Conservation (phyloP, 2,797 vertebrate species). For the Choloepus didactylus region DNA sequence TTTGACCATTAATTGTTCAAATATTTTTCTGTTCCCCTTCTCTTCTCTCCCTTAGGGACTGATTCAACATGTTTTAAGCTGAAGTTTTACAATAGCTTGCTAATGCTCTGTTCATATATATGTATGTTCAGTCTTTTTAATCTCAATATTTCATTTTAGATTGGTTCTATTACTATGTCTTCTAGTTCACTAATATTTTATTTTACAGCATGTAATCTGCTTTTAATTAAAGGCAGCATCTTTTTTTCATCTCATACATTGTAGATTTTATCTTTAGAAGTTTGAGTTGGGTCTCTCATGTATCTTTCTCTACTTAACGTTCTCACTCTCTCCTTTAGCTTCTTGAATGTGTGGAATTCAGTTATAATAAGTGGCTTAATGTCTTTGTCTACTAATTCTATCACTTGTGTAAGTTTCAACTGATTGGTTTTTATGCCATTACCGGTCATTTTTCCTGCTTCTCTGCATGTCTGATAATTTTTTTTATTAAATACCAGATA, state of each 20-base stretch:
- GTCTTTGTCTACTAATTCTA: constrained; percentile 19
- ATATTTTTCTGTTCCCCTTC: neutral
- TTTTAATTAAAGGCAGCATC: neutral
- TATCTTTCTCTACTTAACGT: neutral
- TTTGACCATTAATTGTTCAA: neutral
- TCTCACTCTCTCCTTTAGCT: neutral
- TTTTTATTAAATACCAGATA: constrained; percentile 49
- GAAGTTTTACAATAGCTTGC: neutral
- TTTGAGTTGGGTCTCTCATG: neutral
- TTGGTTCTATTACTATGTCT: neutral
- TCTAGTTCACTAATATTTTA: neutral
- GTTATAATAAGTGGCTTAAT: constrained; percentile 2
- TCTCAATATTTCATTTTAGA: neutral
- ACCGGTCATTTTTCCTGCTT: neutral
- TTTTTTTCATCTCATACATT: neutral
- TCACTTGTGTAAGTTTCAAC: neutral
- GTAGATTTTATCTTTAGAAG: neutral
- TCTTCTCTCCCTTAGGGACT: neutral
- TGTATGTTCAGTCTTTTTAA: neutral
- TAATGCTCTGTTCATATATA: neutral
- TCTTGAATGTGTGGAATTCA: neutral
- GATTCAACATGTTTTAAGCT: neutral
- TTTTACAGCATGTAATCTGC: neutral
- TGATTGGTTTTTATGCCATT: neutral
- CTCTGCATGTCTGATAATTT: constrained; percentile 19